These are phyloP conservation scores for Mystacides longicornis DNA, from an alignment of 2,888 invertebrate species.

Conservation along the genomic window DNA sequence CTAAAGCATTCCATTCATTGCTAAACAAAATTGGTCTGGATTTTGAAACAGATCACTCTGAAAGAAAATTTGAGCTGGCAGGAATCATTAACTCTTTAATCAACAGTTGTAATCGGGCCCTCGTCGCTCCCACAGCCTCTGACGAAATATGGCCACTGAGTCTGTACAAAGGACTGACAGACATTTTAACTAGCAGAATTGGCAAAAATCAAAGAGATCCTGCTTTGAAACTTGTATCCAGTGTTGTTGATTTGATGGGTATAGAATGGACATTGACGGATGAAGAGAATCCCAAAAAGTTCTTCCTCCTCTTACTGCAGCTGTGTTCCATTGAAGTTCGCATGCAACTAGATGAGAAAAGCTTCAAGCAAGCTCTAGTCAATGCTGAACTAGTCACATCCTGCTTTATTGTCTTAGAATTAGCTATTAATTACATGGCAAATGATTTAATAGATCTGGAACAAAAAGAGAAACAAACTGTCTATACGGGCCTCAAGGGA, in stretches of 20 bases:
- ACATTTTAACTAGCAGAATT: slow-evolving; percentile 80
- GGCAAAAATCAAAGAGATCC: slow-evolving; percentile 85
- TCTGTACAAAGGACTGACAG: slow-evolving; percentile 72
- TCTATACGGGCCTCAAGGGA: slow-evolving; percentile 84
- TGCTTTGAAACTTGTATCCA: slow-evolving; percentile 74
- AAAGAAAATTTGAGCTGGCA: slow-evolving; percentile 84
- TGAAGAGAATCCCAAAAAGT: slow-evolving; percentile 69
- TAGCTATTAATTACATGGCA: slow-evolving; percentile 71
- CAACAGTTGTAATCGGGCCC: slow-evolving; percentile 62
- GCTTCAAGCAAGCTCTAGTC: slow-evolving; percentile 67
- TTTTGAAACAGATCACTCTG: slow-evolving; percentile 82
- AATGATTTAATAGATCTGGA: slow-evolving; percentile 77
- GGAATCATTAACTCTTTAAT: slow-evolving; percentile 68
- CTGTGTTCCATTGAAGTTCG: slow-evolving; percentile 87
- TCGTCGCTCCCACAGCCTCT: slow-evolving; percentile 54
- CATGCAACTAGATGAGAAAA: slow-evolving; percentile 86
- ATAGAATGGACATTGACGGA: slow-evolving; percentile 78
- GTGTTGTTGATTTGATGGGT: slow-evolving; percentile 72
- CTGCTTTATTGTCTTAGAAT: slow-evolving; percentile 75
- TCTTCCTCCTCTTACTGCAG: slow-evolving; percentile 75
- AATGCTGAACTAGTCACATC: slow-evolving; percentile 74
- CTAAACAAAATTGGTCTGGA: slow-evolving; percentile 78
- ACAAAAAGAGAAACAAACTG: slow-evolving; percentile 83
- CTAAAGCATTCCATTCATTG: slow-evolving; percentile 72
- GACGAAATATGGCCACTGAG: slow-evolving; percentile 77